These are phyloP conservation scores for Myopa tessellatipennis DNA, from an alignment of 2,888 invertebrate genomes.

Conservation along the genomic window DNA sequence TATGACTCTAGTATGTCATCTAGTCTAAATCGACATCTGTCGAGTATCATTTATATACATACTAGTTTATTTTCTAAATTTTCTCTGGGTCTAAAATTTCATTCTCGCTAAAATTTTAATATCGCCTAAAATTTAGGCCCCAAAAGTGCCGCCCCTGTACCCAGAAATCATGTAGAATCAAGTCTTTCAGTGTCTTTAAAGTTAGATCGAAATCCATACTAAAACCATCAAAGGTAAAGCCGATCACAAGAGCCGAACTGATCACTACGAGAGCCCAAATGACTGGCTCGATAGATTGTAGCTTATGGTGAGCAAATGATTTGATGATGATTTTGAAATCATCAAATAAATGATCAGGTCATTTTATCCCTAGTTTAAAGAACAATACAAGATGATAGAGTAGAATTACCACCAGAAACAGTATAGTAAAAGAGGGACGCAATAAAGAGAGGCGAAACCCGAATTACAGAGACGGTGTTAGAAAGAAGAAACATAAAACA, in stretches of 20 bases:
- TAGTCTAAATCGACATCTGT: no score
- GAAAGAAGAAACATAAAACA: no score
- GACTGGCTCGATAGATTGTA: constrained; percentile 38
- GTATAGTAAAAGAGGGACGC: background rate
- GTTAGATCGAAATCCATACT: constrained; percentile 42
- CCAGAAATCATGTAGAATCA: background rate
- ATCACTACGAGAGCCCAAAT: constrained; percentile 48
- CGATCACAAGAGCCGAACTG: constrained; percentile 44
- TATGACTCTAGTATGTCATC: no score
- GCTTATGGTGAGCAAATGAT: constrained; percentile 63
- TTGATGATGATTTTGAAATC: constrained; percentile 65
- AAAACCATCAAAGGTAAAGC: constrained; percentile 57
- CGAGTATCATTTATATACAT: no score
- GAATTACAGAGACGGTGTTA: no score
- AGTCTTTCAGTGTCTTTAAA: constrained; percentile 21
- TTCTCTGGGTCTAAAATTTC: constrained; percentile 22
- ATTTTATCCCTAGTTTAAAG: constrained; percentile 45
- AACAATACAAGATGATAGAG: constrained; percentile 25
- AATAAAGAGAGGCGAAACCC: background rate
- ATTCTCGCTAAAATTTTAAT: constrained; percentile 57
- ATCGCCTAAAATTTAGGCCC: no score
- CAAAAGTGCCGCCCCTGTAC: no score
- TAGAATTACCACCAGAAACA: background rate
- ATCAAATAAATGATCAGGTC: constrained; percentile 64
- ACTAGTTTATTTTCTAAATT: no score